Evolutionary conservation across 2,113 vertebrate genomes (phyloP), one percentile per base, ranked within the genome.

Genomic region (Sorex araneus): DNA sequence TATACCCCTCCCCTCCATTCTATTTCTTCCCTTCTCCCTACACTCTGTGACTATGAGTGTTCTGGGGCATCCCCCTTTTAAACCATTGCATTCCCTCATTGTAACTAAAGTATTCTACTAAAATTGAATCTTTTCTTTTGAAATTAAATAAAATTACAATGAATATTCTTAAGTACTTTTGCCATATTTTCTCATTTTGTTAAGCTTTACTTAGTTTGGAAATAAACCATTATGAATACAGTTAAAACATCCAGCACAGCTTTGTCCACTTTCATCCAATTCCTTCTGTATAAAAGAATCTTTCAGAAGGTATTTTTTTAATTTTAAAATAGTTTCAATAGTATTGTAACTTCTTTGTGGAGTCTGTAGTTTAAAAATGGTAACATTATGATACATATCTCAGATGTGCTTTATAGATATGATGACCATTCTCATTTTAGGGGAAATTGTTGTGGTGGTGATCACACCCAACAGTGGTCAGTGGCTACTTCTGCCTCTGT

Each of bases 61-160:
- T 40, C 40, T 40, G 40, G 47, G 47, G 47, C 13, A 50, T 50
- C 47, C 47, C 40, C 47, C 47, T 50, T 50, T 50, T 50, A 50
- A 50, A 2, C 47, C 5, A 50, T 50, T 50, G 47, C 47, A 50
- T 19, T 45, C 81, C 67, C 87, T 36, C 32, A 60, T 28, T 76
- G 43, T 75, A 23, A 92, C 73, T 43, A 30, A 50, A 50, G 40
- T 50, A 50, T 50, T 80, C 47, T 18, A 8, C 30, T 60, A 70
- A 57, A 81, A 74, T 43, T 67, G 34, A 87, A 45, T 64, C 6
- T 57, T 92, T 80, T 32, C 82, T 80, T 27, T 21, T 80, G 84
- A 87, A 64, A 57, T 81, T 67, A 67, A 43, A 81, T 43, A 87
- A 92, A 32, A 75, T 87, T 75, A 82, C 63, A 67, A n/a, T 8